Evolutionary conservation across 2,113 vertebrate species (phyloP), one percentile per base, ranked within the genome.

Genomic region (Cichladusa arquata): DNA sequence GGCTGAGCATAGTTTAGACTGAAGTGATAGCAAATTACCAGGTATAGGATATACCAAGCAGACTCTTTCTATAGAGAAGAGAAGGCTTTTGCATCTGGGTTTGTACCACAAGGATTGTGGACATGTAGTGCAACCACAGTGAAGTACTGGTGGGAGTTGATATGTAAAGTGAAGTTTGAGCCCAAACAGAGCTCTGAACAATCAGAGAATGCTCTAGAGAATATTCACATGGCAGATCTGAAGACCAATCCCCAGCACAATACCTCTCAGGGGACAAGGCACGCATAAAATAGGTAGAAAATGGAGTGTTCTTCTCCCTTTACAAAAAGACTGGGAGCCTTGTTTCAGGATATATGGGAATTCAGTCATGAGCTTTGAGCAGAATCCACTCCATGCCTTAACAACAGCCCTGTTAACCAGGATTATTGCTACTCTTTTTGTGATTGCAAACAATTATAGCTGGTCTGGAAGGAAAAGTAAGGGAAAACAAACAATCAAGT

Each of bases 401-500:
- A 81, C 4, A 3, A 36, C 47, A 62, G 33, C 66, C 28, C 29
- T 79, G 33, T 83, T 80, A 83, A 54, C 14, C 65, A 83, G 23
- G 14, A 66, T 83, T 94, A 69, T 50, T 73, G 50, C 61, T 88
- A 31, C 48, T 64, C 84, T 82, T 93, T 72, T 40, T 48, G 50
- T 48, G 77, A 78, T 74, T 90, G 53, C 31, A 66, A 91, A 95
- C 74, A 62, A 31, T 88, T 93, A 81, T 19, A 44, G 58, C 58
- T 54, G 40, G 70, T 67, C 89, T 93, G 83, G 87, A 80, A 93
- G 80, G 57, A 93, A 95, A 97, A 77, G 12, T 23, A 80, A 82
- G 36, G 54, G 34, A 85, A 93, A 93, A 50, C 42, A 70, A 92
- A 34, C 64, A 90, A 67, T 60, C 54, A 47, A 38, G 53, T 92